Evolutionary conservation across 1,140 invertebrate genomes (phyloP).

Genomic region (Leptestheria dahalacensis): DNA sequence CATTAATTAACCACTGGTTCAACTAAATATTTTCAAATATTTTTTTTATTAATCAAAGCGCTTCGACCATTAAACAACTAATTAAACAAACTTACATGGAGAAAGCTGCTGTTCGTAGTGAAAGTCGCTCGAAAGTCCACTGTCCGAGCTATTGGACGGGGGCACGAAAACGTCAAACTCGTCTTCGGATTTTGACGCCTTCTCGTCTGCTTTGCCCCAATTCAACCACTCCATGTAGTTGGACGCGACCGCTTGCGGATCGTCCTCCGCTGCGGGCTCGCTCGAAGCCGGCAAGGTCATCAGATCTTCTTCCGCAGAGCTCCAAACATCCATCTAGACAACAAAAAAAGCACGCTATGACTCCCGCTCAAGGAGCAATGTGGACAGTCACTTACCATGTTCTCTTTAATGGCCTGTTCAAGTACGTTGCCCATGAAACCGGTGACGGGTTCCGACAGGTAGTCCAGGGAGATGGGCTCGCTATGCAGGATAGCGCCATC

Average conservation of each 20-base stretch:
- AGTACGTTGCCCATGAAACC: not conserved
- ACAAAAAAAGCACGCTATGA: not conserved
- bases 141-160: slow-evolving; percentile 11
- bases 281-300: not conserved
- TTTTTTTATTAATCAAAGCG: not conserved
- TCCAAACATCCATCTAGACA: slow-evolving; percentile 10
- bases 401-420: slow-evolving; percentile 9
- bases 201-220: not conserved
- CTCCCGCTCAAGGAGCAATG: not conserved
- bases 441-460: not conserved
- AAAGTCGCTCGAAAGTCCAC: slow-evolving; percentile 14
- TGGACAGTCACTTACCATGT: not conserved
- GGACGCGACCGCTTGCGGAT: not conserved
- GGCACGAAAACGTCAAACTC: slow-evolving; percentile 1
- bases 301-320: slow-evolving; percentile 1
- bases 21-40: not conserved
- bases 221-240: slow-evolving; percentile 9
- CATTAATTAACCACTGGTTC: no score
- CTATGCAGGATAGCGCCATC: not conserved
- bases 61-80: not conserved
- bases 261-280: not conserved
- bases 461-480: not conserved
- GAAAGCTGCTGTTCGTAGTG: slow-evolving; percentile 13
- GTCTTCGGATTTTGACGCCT: not conserved
- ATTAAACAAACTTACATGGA: slow-evolving; percentile 2